A percentile compares a stretch with the other conserved stretches of the same genome.
These are phyloP conservation scores for Pleuronectes platessa DNA, from an alignment of 2,113 vertebrate genomes.

Conservation along the genomic window DNA sequence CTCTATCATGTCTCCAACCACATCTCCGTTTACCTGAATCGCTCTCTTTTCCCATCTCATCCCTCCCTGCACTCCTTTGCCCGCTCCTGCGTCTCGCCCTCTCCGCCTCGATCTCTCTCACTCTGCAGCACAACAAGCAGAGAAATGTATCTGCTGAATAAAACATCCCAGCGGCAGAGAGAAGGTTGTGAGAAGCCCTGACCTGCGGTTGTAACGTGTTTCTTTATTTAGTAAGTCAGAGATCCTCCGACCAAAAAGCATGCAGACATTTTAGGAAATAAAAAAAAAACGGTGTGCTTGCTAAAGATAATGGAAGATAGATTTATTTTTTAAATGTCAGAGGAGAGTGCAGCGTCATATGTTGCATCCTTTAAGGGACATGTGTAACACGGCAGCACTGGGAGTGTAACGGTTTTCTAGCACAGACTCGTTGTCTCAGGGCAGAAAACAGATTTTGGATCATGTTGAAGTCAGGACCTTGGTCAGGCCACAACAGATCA, in stretches of 20 bases:
- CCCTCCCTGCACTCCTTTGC: not conserved
- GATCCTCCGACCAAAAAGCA: not conserved
- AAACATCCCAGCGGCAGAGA: constrained; percentile 51
- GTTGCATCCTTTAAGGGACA: too few species aligned
- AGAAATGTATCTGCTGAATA: constrained; percentile 44
- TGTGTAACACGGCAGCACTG: too few species aligned
- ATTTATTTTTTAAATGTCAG: not conserved
- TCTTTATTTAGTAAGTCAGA: constrained; percentile 19
- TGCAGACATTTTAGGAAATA: not conserved
- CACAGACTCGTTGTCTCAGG: too few species aligned
- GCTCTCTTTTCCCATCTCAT: not conserved
- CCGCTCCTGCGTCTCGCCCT: not conserved
- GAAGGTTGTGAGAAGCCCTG: constrained; percentile 29
- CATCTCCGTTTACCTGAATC: not conserved
- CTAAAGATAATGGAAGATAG: not conserved
- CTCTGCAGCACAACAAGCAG: constrained; percentile 4
- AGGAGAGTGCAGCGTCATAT: too few species aligned
- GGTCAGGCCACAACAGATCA: too few species aligned
- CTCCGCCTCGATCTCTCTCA: constrained; percentile 6
- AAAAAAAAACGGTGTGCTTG: not conserved
- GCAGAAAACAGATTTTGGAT: too few species aligned
- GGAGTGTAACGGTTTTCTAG: too few species aligned
- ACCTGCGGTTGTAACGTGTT: constrained; percentile 16
- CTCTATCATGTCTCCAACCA: not conserved
- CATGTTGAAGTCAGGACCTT: too few species aligned